Base-by-base conservation (phyloP, 2,888 invertebrate species). In the Drosophila limbata region DNA sequence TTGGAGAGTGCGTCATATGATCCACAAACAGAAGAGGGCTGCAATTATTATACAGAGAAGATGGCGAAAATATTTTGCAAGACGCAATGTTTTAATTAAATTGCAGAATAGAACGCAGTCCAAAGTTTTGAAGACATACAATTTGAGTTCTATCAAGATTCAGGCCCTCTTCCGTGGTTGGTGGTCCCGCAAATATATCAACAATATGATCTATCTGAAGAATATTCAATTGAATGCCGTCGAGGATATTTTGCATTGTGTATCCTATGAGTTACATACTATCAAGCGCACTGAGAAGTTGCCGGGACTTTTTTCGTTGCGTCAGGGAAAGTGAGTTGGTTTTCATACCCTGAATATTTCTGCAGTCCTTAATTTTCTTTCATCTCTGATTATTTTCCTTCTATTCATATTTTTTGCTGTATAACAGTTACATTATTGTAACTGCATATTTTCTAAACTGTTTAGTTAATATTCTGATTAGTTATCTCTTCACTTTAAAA, bases 131-230 rank as follows among this genome's bases (percentile, higher is more conserved):
- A n/a, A 70, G 0, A 66, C 79, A 59, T 88, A 74, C 42, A 25
- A 82, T 10, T 25, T 44, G 0, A 44, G 66, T 1, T 90, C 91
- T 0, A 53, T 59, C 0, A 69, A 55, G 6, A 92, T 92, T 28
- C 92, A 92, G 62, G 71, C 84, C 3, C 5, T 75, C 0, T 92
- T 76, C 68, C 90, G 92, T 1, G 92, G 92, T 19, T 92, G 79
- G 73, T 85, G 74, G 73, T 79, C 82, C 0, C 89, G 92, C 1
- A 81, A 88, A 53, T 50, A 89, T 31, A 25, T 81, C 8, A 88
- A 89, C 51, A 88, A 92, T 52, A 84, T 90, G 39, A 51, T 55
- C 3, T 79, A 69, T 19, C 61, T 91, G 19, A 72, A 71, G 8
- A 56, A 59, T 1, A 44, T 82, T 1, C 90, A 90, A 52, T 3